Percentiles rank a stretch among this genome's conserved stretches.
These are phyloP conservation scores for Dendrocincla tyrannina DNA, from an alignment of 2,797 vertebrate species.

Conservation along the genomic window DNA sequence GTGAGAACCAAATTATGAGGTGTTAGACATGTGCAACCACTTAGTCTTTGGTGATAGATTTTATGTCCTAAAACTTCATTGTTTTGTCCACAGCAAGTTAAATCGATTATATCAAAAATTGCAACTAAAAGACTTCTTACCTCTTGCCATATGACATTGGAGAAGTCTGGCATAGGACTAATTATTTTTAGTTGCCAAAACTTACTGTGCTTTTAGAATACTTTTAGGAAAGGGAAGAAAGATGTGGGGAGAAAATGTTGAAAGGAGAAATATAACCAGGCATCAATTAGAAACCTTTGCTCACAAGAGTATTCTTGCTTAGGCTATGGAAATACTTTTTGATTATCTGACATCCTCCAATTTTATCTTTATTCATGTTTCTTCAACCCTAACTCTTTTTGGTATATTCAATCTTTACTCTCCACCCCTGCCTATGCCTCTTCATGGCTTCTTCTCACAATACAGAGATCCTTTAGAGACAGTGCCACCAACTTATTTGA, in stretches of 20 bases:
- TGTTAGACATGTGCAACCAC: neutral
- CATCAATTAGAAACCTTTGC: neutral
- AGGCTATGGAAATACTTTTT: neutral
- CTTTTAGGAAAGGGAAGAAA: neutral
- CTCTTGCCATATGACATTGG: neutral
- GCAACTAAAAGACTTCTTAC: neutral
- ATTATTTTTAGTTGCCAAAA: neutral
- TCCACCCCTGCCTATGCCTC: neutral
- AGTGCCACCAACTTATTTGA: neutral
- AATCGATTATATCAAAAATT: neutral
- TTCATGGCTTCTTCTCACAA: neutral
- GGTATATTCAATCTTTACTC: neutral
- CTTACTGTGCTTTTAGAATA: neutral
- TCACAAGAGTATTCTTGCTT: neutral
- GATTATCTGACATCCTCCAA: neutral
- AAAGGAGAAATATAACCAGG: neutral
- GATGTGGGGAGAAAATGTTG: neutral
- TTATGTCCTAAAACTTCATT: accelerated
- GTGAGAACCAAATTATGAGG: neutral
- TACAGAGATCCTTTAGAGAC: neutral
- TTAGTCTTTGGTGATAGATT: neutral
- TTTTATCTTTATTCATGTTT: neutral
- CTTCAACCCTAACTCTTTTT: neutral
- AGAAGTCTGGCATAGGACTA: neutral
- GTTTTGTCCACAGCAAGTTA: neutral